Evolutionary conservation across 2,797 vertebrate genomes (phyloP).

Genomic region (Spinibarbus caldwelli): DNA sequence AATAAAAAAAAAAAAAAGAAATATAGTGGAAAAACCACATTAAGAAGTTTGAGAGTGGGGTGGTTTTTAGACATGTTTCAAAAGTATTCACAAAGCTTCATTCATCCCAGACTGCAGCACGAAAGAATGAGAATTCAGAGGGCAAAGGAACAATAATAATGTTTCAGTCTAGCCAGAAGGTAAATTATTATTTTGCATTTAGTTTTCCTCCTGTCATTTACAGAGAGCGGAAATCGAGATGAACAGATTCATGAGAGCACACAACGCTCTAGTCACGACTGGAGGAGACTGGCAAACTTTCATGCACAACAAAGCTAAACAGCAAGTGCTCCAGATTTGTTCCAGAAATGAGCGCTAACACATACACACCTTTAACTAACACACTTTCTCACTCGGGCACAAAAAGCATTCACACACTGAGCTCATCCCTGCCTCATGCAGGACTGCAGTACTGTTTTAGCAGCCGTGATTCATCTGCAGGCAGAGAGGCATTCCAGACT

Average conservation of each 20-base stretch:
- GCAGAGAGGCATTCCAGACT: conserved; percentile 67
- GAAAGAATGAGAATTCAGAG: neutral
- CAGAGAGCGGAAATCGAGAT: conserved; percentile 18
- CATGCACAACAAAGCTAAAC: conserved; percentile 43
- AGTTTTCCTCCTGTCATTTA: conserved; percentile 26
- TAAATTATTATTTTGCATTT: conserved; percentile 16
- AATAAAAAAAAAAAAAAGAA: neutral
- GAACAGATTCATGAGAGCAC: conserved; percentile 32
- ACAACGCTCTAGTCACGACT: conserved; percentile 38
- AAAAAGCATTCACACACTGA: conserved; percentile 63
- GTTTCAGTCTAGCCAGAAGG: conserved; percentile 15
- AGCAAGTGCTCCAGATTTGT: conserved; percentile 52
- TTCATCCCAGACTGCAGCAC: neutral
- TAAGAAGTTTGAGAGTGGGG: conserved; percentile 1
- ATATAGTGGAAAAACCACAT: conserved; percentile 13
- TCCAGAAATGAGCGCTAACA: conserved; percentile 41
- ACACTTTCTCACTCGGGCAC: conserved; percentile 41
- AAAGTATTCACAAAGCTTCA: neutral
- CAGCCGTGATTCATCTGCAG: conserved; percentile 75
- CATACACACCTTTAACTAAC: conserved; percentile 47
- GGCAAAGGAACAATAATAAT: conserved; percentile 3
- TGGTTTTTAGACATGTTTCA: neutral
- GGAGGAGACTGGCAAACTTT: conserved; percentile 38
- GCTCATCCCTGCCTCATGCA: conserved; percentile 62
- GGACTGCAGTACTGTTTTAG: conserved; percentile 67